phyloP scores from a whole-genome alignment of 2,797 vertebrate genomes.

The Loriculus beryllinus region DNA sequence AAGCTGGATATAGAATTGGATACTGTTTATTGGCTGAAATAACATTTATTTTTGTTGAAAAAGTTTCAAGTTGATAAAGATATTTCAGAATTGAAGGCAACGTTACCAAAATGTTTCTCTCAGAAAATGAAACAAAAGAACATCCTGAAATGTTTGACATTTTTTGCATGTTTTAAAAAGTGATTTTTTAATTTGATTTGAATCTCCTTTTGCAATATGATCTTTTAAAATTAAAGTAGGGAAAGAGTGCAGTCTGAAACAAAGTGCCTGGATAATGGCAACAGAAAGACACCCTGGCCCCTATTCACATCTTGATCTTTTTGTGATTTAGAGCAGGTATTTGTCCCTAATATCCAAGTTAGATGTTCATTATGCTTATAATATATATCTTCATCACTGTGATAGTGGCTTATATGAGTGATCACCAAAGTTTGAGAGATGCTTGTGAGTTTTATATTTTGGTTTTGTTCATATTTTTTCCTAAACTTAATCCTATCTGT shows the following conservation, averaged over 20 bases:
- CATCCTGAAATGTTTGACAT: not conserved
- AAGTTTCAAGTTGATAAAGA: not conserved
- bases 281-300: not conserved
- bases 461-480: not conserved
- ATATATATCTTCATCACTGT: not conserved
- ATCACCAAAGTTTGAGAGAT: not conserved
- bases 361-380: not conserved
- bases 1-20: not conserved
- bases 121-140: not conserved
- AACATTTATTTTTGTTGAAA: not conserved
- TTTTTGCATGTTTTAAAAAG: not conserved
- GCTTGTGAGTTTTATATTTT: not conserved
- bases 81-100: not conserved
- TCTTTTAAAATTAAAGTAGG: not conserved
- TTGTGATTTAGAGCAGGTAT: not conserved
- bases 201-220: not conserved
- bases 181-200: not conserved
- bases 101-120: not conserved
- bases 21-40: not conserved
- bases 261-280: not conserved
- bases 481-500: not conserved
- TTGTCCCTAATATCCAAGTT: not conserved
- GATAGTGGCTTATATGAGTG: not conserved
- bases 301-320: not conserved
- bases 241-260: not conserved